These are phyloP conservation scores for Eumeta japonica DNA, from an alignment of 1,140 invertebrate genomes.

Conservation along the genomic window DNA sequence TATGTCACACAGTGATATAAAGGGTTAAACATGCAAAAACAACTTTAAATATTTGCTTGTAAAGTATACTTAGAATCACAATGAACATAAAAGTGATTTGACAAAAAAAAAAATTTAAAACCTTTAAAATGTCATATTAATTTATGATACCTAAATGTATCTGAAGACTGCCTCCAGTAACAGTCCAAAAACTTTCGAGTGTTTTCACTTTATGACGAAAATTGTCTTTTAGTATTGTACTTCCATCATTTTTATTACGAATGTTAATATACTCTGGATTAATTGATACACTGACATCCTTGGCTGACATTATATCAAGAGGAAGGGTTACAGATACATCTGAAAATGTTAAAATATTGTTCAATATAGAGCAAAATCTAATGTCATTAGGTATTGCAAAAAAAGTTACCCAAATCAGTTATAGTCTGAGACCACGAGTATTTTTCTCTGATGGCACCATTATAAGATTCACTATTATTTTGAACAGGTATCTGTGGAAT, in stretches of 20 bases:
- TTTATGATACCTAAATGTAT: slow-evolving; percentile 47
- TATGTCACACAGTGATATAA: too few relatives aligned
- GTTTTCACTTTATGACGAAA: slow-evolving; percentile 69
- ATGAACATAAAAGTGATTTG: background rate
- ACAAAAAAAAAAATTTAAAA: slow-evolving; percentile 5
- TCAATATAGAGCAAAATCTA: background rate
- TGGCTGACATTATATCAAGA: slow-evolving; percentile 58
- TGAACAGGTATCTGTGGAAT: slow-evolving; percentile 25
- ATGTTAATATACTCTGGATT: slow-evolving; percentile 58
- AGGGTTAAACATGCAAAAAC: too few relatives aligned
- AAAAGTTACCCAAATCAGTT: slow-evolving; percentile 61
- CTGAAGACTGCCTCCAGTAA: slow-evolving; percentile 67
- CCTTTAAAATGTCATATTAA: slow-evolving; percentile 24
- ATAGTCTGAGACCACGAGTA: slow-evolving; percentile 85
- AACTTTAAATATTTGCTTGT: too few relatives aligned
- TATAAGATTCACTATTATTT: slow-evolving; percentile 67
- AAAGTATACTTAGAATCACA: too few relatives aligned
- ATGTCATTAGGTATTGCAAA: slow-evolving; percentile 5
- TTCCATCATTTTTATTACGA: slow-evolving; percentile 29
- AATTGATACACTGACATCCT: slow-evolving; percentile 68
- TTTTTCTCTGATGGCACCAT: slow-evolving; percentile 72
- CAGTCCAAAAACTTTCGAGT: slow-evolving; percentile 79
- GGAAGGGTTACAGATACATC: slow-evolving; percentile 71
- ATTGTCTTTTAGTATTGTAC: slow-evolving; percentile 63
- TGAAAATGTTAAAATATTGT: slow-evolving; percentile 16